phyloP scores from a whole-genome alignment of 2,888 invertebrate species.

The Micoletzkya japonica region DNA sequence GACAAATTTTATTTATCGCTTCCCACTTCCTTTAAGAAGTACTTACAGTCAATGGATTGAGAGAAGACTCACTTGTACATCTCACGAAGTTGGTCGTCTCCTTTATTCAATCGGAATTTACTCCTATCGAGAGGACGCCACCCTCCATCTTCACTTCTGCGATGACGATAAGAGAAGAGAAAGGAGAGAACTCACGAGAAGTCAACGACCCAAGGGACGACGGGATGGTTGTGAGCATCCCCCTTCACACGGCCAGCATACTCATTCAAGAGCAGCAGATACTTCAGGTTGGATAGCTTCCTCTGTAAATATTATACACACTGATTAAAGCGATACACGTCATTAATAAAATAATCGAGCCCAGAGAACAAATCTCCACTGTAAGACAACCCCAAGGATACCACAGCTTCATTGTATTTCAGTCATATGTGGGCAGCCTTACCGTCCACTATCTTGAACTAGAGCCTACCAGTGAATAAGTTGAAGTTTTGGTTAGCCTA shows the following conservation, averaged over 20 bases:
- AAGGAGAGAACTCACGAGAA: slow-evolving; percentile 72
- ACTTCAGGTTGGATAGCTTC: slow-evolving; percentile 86
- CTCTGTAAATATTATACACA: slow-evolving; percentile 88
- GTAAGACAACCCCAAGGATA: no score
- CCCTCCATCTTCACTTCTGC: slow-evolving; percentile 68
- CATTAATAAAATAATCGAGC: no score
- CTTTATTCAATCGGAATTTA: slow-evolving; percentile 93
- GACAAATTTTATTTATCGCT: slow-evolving; percentile 17
- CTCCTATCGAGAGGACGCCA: slow-evolving; percentile 91
- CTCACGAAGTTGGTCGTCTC: slow-evolving; percentile 88
- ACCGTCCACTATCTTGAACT: no score
- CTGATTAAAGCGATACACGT: no score
- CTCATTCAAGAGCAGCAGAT: slow-evolving; percentile 82
- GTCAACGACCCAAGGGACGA: slow-evolving; percentile 96
- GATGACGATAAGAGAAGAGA: background rate
- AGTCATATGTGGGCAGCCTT: no score
- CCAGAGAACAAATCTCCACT: no score
- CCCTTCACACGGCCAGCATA: slow-evolving; percentile 74
- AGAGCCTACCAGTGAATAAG: no score
- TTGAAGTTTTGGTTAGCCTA: no score
- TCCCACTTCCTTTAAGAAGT: background rate
- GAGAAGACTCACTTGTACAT: slow-evolving; percentile 64
- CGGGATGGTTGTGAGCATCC: slow-evolving; percentile 88
- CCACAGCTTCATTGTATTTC: no score
- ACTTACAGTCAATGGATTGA: background rate